These are phyloP conservation scores for Aurelia aurita DNA, from an alignment of 30 jellyfish, hydroid and myxozoan genomes.

Conservation along the genomic window DNA sequence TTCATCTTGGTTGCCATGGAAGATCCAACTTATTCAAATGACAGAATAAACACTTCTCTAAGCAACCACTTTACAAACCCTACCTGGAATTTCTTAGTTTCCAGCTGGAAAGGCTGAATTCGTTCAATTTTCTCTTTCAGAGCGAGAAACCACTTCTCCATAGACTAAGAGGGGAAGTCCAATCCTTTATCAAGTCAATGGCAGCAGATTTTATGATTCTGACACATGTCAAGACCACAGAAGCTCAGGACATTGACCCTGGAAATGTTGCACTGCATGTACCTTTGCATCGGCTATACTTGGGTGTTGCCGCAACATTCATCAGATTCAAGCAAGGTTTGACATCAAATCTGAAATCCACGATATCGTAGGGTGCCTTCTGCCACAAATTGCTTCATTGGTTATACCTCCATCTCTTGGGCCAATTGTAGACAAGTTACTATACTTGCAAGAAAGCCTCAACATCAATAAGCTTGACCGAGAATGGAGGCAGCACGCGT, in stretches of 20 bases:
- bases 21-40: conserved; percentile 54
- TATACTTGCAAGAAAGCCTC: neutral
- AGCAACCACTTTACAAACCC: conserved; percentile 31
- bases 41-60: conserved; percentile 27
- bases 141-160: conserved; percentile 58
- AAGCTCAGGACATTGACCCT: conserved; percentile 30
- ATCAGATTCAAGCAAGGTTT: conserved; percentile 39
- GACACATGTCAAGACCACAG: neutral
- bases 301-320: conserved; percentile 54
- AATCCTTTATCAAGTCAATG: conserved; percentile 22
- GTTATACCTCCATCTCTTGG: conserved; percentile 48
- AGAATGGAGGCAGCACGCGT: conserved; percentile 67
- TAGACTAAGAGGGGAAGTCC: conserved; percentile 31
- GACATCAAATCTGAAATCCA: conserved; percentile 22
- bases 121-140: conserved; percentile 60
- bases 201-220: conserved; percentile 47
- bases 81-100: conserved; percentile 59
- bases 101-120: conserved; percentile 57
- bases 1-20: conserved; percentile 29
- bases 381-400: conserved; percentile 32
- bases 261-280: conserved; percentile 6
- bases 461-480: conserved; percentile 37
- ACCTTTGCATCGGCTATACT: conserved; percentile 22
- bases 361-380: conserved; percentile 16
- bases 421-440: neutral